A percentile compares a stretch with the other conserved stretches of the same genome.
These are phyloP conservation scores for Mythimna lalbum DNA, from an alignment of 2,888 invertebrate species.

Conservation along the genomic window DNA sequence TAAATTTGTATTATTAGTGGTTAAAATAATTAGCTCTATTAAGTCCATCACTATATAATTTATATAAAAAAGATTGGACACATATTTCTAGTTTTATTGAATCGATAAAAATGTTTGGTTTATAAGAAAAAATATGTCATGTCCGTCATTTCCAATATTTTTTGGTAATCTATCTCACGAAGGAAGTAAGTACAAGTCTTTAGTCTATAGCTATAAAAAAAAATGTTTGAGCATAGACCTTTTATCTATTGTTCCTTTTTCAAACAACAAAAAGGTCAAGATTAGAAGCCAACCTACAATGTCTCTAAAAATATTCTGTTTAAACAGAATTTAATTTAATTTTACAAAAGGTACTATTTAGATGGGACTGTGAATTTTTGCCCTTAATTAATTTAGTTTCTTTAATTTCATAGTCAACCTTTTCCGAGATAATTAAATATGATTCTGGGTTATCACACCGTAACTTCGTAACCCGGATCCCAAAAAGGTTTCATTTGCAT, in stretches of 20 bases:
- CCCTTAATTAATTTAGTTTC: constrained; percentile 51
- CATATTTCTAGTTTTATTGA: too few relatives aligned
- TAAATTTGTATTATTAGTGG: too few relatives aligned
- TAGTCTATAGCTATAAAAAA: neutral
- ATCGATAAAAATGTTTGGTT: too few relatives aligned
- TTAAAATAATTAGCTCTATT: too few relatives aligned
- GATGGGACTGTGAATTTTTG: constrained; percentile 28
- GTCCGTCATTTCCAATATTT: too few relatives aligned
- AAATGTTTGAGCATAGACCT: neutral
- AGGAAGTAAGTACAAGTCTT: too few relatives aligned
- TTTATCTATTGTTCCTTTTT: neutral
- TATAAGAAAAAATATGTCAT: too few relatives aligned
- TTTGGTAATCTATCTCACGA: too few relatives aligned
- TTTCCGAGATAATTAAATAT: constrained; percentile 58
- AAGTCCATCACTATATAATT: too few relatives aligned
- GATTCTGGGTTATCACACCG: constrained; percentile 38
- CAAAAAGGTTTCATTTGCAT: constrained; percentile 61
- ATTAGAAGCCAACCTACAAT: neutral
- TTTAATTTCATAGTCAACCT: constrained; percentile 55
- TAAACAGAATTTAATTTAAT: constrained; percentile 28
- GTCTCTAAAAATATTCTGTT: constrained; percentile 1
- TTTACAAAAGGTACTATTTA: constrained; percentile 29
- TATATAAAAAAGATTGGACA: too few relatives aligned
- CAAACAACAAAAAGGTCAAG: constrained; percentile 4
- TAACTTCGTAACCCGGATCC: constrained; percentile 16